Evolutionary conservation across 35 echinoderm and acorn worm species (phyloP).

Genomic region (Lytechinus pictus): DNA sequence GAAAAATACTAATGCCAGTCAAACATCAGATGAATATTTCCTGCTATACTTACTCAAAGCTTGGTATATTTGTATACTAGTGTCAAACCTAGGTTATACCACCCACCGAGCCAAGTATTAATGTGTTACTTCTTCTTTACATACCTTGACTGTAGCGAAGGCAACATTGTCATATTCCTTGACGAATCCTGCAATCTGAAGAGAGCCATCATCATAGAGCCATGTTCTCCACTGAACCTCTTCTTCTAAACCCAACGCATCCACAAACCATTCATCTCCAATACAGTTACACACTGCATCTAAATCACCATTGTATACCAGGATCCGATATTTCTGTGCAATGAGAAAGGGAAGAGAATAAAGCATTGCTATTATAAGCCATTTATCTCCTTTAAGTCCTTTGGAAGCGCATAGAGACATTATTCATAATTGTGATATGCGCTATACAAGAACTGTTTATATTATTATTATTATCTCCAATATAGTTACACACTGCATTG

Average conservation of each 20-base stretch:
- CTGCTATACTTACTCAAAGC: too few species aligned
- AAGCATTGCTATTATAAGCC: not conserved
- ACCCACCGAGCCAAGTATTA: too few species aligned
- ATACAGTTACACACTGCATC: slow-evolving; percentile 82
- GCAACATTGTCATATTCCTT: slow-evolving; percentile 89
- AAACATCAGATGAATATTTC: too few species aligned
- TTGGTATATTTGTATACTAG: too few species aligned
- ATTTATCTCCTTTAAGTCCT: too few species aligned
- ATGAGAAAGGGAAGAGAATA: not conserved
- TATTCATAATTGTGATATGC: too few species aligned
- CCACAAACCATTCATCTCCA: slow-evolving; percentile 92
- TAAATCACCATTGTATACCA: slow-evolving; percentile 91
- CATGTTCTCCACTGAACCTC: slow-evolving; percentile 87
- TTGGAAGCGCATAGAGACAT: too few species aligned
- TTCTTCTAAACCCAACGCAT: slow-evolving; percentile 58
- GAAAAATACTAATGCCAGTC: too few species aligned
- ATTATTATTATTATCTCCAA: slow-evolving; percentile 87
- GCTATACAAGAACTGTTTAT: too few species aligned
- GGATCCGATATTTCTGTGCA: slow-evolving; percentile 80
- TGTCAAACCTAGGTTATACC: too few species aligned
- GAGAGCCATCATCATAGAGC: slow-evolving; percentile 75
- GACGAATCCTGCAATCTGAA: slow-evolving; percentile 95
- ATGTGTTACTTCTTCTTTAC: not conserved
- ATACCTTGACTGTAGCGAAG: slow-evolving; percentile 91
- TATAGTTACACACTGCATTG: slow-evolving; percentile 73